Base-by-base conservation (phyloP, 2,888 invertebrate genomes). In the Pseudococcus jackbeardsleyi region DNA sequence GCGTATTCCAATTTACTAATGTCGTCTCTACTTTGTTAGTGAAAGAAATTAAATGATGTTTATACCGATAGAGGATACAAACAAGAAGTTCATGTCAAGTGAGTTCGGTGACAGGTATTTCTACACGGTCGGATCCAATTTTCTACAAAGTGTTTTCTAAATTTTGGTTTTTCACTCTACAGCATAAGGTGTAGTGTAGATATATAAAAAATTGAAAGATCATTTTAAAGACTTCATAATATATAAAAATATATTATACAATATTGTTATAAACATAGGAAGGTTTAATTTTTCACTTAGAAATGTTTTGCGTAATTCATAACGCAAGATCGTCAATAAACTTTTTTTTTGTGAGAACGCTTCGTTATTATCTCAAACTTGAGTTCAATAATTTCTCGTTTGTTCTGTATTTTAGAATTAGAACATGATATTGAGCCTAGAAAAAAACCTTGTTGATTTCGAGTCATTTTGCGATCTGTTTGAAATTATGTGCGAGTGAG, bases 1-100 rank as follows among this genome's bases (percentile, higher is more conserved):
- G 97, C 96, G 90, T 99, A 99, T 92, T 98, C 98, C 90, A 96
- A 96, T 92, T 94, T 96, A 89, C 93, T 97, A 92, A 93, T 97
- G 92, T 82, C 79, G 17, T 96, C 94, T 92, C 93, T 95, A 93
- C 93, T 95, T 92, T 94, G 94, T 93, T 94, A 88, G 89, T 89
- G 77, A 19, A 22, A 42, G 1, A 33, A 33, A 33, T 2, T 33
- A 33, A 79, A 54, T 17, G 42, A 50, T 42, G 59, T 22, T 64
- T 11, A 19, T 46, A 82, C 33, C 15, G 33, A n/a, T 46, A 39
- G 22, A 64, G 72, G 17, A 82, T 15, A 0, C n/a, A 39, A 19
- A 2, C 19, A 42, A 46, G 46, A 82, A 82, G 19, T 19, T 39
- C 19, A 9, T 72, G n/a, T 46, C 39, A 11, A 46, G 46, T 79